Conservation (phyloP, 1,140 invertebrate genomes). For the Anthonomus grandis region DNA sequence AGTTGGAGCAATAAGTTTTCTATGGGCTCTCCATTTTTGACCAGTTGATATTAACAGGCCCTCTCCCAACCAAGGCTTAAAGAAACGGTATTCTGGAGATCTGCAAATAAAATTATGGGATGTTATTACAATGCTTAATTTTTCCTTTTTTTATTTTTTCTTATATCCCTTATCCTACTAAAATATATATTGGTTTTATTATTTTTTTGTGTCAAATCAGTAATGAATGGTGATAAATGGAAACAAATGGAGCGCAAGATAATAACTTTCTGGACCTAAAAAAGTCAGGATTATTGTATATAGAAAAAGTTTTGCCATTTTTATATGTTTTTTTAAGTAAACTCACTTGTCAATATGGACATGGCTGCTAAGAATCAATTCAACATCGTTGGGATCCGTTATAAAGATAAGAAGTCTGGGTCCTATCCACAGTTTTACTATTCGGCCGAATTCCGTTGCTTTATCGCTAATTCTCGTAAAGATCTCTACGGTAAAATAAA, state of each 20-base stretch:
- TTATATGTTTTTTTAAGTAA: not conserved
- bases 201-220: no score
- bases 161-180: no score
- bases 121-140: no score
- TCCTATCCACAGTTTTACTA: conserved; percentile 70
- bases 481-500: no score
- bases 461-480: conserved; percentile 60
- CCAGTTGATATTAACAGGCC: conserved; percentile 79
- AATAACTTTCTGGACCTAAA: no score
- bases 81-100: conserved; percentile 68
- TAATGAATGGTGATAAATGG: no score
- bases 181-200: no score
- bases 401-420: conserved; percentile 69
- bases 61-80: conserved; percentile 87
- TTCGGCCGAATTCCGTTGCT: conserved; percentile 55
- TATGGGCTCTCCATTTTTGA: conserved; percentile 75
- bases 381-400: conserved; percentile 69
- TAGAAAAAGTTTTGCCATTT: no score
- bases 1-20: conserved; percentile 78
- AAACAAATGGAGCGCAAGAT: no score
- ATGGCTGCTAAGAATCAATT: conserved; percentile 69
- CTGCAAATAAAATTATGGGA: conserved; percentile 6
- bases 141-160: no score
- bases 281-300: no score
- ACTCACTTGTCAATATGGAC: conserved; percentile 75